phyloP scores from a whole-genome alignment of 2,797 vertebrate species.

The Sebastes oblongus region DNA sequence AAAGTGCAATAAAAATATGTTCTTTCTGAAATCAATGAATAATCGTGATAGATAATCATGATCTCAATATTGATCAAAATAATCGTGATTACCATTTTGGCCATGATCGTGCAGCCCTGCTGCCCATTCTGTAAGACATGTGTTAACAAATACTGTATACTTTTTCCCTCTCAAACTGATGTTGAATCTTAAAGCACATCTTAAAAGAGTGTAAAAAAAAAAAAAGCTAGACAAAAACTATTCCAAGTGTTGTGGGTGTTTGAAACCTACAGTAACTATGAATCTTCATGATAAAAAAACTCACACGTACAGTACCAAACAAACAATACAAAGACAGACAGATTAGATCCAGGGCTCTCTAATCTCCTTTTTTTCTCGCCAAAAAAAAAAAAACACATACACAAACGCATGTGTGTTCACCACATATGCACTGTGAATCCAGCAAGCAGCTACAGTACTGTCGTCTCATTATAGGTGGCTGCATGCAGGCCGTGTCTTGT shows the following conservation, averaged over 20 bases:
- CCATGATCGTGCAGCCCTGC: too few relatives aligned
- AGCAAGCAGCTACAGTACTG: background rate
- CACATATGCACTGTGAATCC: background rate
- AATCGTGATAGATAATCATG: too few relatives aligned
- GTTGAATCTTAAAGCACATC: background rate
- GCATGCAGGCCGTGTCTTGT: constrained; percentile 42
- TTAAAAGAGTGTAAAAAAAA: background rate
- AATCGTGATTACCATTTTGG: too few relatives aligned
- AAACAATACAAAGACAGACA: constrained; percentile 11
- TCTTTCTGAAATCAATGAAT: too few relatives aligned
- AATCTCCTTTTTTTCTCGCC: background rate
- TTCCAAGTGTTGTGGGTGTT: background rate
- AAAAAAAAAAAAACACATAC: background rate
- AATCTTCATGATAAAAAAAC: background rate
- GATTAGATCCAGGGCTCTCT: background rate
- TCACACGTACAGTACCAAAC: background rate
- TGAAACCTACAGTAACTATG: background rate
- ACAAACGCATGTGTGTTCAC: background rate
- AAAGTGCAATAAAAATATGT: too few relatives aligned
- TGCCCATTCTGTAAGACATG: background rate
- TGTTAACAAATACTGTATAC: background rate
- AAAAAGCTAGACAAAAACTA: background rate
- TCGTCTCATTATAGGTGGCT: constrained; percentile 49
- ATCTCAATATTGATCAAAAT: too few relatives aligned
- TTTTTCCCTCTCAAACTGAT: background rate